Conservation (phyloP, 1,140 invertebrate genomes). For the Hyles euphorbiae region DNA sequence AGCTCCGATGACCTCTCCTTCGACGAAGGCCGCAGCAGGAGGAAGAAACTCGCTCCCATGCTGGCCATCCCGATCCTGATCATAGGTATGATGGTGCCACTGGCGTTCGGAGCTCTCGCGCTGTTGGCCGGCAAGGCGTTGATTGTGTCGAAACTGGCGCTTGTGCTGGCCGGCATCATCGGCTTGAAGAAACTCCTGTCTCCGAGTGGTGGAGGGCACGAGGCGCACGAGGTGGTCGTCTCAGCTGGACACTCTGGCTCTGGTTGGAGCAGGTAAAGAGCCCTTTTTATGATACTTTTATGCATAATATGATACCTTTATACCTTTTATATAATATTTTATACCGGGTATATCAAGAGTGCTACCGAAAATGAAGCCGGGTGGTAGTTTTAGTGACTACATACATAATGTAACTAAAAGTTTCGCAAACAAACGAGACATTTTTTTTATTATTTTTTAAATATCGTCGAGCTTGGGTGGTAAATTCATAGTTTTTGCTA, state of each 20-base stretch:
- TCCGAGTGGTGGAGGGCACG: slow-evolving; percentile 77
- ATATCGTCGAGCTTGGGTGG: no score
- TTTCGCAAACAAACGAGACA: no score
- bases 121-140: slow-evolving; percentile 88
- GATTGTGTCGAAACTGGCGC: slow-evolving; percentile 87
- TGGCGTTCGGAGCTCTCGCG: slow-evolving; percentile 86
- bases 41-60: slow-evolving; percentile 82
- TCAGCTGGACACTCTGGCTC: slow-evolving; percentile 79
- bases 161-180: slow-evolving; percentile 88
- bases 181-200: slow-evolving; percentile 88
- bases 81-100: slow-evolving; percentile 85
- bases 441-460: no score
- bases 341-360: no score
- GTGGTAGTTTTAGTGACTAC: no score
- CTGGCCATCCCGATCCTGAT: slow-evolving; percentile 86
- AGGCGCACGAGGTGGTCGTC: slow-evolving; percentile 83
- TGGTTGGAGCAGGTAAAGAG: slow-evolving; percentile 80
- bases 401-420: no score
- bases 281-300: no score
- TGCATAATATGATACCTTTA: background rate
- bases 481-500: no score
- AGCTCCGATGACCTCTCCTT: slow-evolving; percentile 79
- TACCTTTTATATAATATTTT: no score
- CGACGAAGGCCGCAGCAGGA: slow-evolving; percentile 79
- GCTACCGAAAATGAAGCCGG: no score